Evolutionary conservation across 2,113 vertebrate genomes (phyloP).

Genomic region (Aspiorhynchus laticeps): DNA sequence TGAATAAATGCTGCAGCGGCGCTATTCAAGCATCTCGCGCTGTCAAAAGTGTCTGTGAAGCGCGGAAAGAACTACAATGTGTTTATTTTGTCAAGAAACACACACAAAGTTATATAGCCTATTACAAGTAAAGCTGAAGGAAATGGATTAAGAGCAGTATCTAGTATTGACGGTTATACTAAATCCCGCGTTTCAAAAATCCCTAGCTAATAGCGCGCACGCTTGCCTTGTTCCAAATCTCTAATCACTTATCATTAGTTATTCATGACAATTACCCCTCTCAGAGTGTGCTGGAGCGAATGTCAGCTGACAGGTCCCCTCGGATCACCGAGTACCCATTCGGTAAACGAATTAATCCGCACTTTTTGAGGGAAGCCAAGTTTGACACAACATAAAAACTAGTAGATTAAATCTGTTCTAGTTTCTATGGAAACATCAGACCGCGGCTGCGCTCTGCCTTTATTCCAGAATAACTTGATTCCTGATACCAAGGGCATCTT

Average conservation of each 20-base stretch:
- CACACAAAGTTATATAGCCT: neutral
- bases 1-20: slow-evolving; percentile 62
- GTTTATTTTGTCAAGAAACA: neutral
- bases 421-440: slow-evolving; percentile 64
- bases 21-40: slow-evolving; percentile 66
- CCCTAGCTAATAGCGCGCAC: neutral
- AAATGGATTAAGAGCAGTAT: neutral
- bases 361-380: neutral
- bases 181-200: slow-evolving; percentile 1
- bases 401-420: slow-evolving; percentile 53
- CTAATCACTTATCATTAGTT: slow-evolving; percentile 42
- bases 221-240: neutral
- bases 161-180: neutral
- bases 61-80: neutral
- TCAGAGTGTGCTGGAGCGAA: slow-evolving; percentile 5
- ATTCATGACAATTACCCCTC: slow-evolving; percentile 43
- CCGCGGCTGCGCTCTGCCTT: slow-evolving; percentile 34
- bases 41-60: neutral
- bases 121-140: neutral
- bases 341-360: slow-evolving; percentile 1
- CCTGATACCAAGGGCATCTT: slow-evolving; percentile 28
- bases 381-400: slow-evolving; percentile 47
- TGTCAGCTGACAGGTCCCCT: slow-evolving; percentile 40
- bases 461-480: slow-evolving; percentile 28
- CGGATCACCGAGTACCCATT: slow-evolving; percentile 26